Evolutionary conservation across 1,140 invertebrate genomes (phyloP), one percentile per base, ranked within the genome.

Genomic region (Triops longicaudatus): DNA sequence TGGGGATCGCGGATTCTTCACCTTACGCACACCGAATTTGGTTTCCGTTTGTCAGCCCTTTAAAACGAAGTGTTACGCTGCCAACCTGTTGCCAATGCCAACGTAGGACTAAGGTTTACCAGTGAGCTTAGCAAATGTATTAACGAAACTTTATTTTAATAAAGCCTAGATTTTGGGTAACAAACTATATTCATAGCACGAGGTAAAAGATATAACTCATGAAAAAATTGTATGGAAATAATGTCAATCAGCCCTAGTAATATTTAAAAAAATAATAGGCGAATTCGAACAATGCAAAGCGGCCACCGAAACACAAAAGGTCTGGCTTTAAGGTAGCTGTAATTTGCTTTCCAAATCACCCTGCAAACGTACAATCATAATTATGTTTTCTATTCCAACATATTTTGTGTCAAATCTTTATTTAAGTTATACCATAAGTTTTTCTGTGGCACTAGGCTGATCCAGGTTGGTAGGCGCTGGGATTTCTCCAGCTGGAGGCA

Each of bases 271-370:
- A 63, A 63, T 14, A 12, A 63, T 63, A 63, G 50, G 50, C 50
- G 14, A 63, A 63, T 6, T 22, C 0, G 2, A 63, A 63, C 31
- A 37, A 37, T 7, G 31, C 2, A 63, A 63, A 14, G 50, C 50
- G 22, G n/a, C 17, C 50, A 22, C 50, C 50, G 14, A 6, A 17
- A 11, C 6, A 63, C 50, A 0, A 6, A 17, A 14, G 6, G 22
- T 17, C 22, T 63, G 50, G 50, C n/a, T 63, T 63, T 63, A 63
- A 17, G 50, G 50, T 9, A 63, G 50, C 50, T 17, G 50, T 14
- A 63, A 17, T 63, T 63, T 63, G 50, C 50, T 63, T 63, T 63
- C 50, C 50, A 63, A 63, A n/a, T 63, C 50, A 22, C 50, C 50
- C 50, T 63, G 14, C 17, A 63, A 63, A 17, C 7, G 2, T 7